Evolutionary conservation across 2,888 invertebrate species (phyloP).

Genomic region (Icerya purchasi): DNA sequence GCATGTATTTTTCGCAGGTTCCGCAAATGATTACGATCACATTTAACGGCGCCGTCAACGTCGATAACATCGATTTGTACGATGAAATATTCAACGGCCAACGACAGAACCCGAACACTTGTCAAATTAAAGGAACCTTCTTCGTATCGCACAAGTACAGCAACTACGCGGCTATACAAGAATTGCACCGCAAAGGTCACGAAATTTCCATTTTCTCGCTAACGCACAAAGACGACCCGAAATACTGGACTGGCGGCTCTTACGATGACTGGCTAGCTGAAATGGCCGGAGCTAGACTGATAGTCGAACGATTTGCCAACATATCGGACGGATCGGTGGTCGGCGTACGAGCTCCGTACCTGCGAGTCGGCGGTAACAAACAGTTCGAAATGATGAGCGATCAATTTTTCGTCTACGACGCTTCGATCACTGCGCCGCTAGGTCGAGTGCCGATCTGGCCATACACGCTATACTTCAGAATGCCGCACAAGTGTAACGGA

Average conservation of each 20-base stretch:
- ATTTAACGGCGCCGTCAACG: slow-evolving; percentile 79
- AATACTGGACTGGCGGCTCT: slow-evolving; percentile 67
- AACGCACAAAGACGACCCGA: slow-evolving; percentile 78
- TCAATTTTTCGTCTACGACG: slow-evolving; percentile 84
- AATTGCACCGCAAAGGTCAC: slow-evolving; percentile 69
- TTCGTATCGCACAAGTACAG: slow-evolving; percentile 82
- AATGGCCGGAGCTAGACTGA: slow-evolving; percentile 76
- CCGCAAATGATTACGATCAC: slow-evolving; percentile 86
- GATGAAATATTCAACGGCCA: slow-evolving; percentile 72
- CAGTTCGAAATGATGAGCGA: slow-evolving; percentile 96
- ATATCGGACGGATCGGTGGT: slow-evolving; percentile 80
- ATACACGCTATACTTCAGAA: slow-evolving; percentile 86
- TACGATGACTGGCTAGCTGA: slow-evolving; percentile 87
- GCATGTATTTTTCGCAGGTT: slow-evolving; percentile 32
- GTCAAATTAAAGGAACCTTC: slow-evolving; percentile 71
- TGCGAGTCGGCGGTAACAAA: slow-evolving; percentile 77
- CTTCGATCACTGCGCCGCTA: slow-evolving; percentile 76
- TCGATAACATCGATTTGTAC: slow-evolving; percentile 79
- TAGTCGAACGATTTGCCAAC: slow-evolving; percentile 72
- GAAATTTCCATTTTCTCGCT: slow-evolving; percentile 81
- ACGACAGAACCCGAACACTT: slow-evolving; percentile 69
- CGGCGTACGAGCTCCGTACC: slow-evolving; percentile 67
- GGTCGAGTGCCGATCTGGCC: slow-evolving; percentile 88
- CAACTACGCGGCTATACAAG: slow-evolving; percentile 75
- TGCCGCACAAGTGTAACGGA: slow-evolving; percentile 88